Percentiles rank a stretch among this genome's conserved stretches.
These are phyloP conservation scores for Gastracanthus pulcherrimus DNA, from an alignment of 2,888 invertebrate genomes.

Conservation along the genomic window DNA sequence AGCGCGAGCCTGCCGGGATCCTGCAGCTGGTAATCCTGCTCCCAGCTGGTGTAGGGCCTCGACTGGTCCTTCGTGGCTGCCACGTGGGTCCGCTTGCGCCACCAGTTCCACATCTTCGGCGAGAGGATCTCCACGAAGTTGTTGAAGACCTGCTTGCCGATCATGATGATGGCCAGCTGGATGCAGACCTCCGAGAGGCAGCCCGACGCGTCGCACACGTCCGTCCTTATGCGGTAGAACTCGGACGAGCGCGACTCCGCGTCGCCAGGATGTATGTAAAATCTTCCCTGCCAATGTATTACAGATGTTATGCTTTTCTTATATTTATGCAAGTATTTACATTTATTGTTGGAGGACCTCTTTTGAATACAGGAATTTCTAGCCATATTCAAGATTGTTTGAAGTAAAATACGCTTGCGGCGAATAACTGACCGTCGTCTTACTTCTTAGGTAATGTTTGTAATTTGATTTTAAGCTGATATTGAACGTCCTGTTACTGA, in stretches of 20 bases:
- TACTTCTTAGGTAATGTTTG: too few species aligned
- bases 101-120: conserved; percentile 95
- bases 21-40: conserved; percentile 95
- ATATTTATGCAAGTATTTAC: too few species aligned
- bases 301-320: too few species aligned
- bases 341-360: too few species aligned
- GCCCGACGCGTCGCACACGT: conserved; percentile 95
- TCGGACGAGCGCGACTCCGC: conserved; percentile 86
- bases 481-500: too few species aligned
- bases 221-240: conserved; percentile 88
- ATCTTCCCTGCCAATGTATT: conserved; percentile 92
- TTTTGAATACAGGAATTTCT: too few species aligned
- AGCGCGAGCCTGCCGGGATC: conserved; percentile 93
- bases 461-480: too few species aligned
- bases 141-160: conserved; percentile 96
- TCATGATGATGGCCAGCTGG: conserved; percentile 95
- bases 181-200: conserved; percentile 95
- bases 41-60: conserved; percentile 91
- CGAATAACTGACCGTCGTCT: too few species aligned
- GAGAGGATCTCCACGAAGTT: conserved; percentile 94
- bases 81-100: conserved; percentile 88
- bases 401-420: too few species aligned
- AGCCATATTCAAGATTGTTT: too few species aligned
- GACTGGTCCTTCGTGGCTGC: conserved; percentile 86
- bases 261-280: conserved; percentile 93